phyloP scores from a whole-genome alignment of 2,113 vertebrate genomes.

The Alouatta palliata region DNA sequence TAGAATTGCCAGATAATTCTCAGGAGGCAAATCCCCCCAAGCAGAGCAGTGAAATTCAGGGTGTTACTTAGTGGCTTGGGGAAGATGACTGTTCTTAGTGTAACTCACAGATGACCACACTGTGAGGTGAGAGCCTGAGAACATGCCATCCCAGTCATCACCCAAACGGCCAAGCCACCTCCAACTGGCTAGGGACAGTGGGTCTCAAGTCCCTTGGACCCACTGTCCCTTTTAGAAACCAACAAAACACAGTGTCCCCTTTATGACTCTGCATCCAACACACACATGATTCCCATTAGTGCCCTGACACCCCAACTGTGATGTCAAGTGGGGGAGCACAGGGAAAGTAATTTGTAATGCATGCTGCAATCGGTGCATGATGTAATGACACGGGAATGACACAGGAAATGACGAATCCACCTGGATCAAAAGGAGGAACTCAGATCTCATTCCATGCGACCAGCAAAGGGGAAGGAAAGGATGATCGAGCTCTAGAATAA shows the following conservation, averaged over 20 bases:
- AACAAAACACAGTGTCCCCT: not conserved
- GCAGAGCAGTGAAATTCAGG: not conserved
- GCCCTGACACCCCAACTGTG: fast-evolving
- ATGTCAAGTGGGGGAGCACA: not conserved
- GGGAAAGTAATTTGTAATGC: not conserved
- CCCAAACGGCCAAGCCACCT: no score
- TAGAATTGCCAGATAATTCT: not conserved
- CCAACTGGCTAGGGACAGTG: not conserved
- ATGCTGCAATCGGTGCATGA: not conserved
- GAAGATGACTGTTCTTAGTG: not conserved
- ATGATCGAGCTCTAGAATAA: not conserved
- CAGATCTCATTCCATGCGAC: not conserved
- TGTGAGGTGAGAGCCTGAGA: not conserved
- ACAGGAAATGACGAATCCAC: not conserved
- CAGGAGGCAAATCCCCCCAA: not conserved
- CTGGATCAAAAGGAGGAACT: not conserved
- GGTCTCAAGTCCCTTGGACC: not conserved
- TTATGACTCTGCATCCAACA: not conserved
- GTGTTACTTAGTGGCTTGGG: not conserved
- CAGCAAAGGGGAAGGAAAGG: not conserved
- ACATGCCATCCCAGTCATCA: not conserved
- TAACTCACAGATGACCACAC: not conserved
- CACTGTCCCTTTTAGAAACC: not conserved
- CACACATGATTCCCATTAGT: not conserved
- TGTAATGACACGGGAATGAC: fast-evolving